Evolutionary conservation across 2,888 invertebrate genomes (phyloP), one percentile per base, ranked within the genome.

Genomic region (Chironomus tentans): DNA sequence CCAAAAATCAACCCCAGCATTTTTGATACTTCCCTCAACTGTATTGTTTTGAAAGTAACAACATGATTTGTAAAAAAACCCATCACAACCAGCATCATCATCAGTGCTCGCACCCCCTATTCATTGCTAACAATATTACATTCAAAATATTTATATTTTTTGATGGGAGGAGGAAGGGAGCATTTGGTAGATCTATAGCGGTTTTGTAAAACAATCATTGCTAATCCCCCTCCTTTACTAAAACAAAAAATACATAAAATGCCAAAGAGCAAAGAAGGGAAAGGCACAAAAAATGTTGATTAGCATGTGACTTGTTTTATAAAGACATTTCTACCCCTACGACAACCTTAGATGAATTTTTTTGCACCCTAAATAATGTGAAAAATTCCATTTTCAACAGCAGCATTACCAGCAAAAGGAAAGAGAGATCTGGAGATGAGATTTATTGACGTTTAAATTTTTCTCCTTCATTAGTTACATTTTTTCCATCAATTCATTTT

Each of bases 361-460:
- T 38, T 10, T 38, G 38, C 38, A 38, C 38, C 21, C 65, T 15
- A 38, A 72, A 28, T 61, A 21, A 65, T 62, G 18, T 48, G 47
- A n/a, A 24, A 68, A 74, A 68, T 65, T 5, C 47, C 38, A 50
- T 47, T 74, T 68, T 68, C 22, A 48, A 3, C 46, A 15, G 22
- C 28, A 56, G 56, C 38, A 38, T 22, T 13, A 13, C 74, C 47
- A 24, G 13, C 10, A n/a, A 47, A 72, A 61, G 7, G 28, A 24
- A 56, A 50, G 5, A 10, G 10, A 22, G 62, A 72, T n/a, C 69
- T 38, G 69, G 15, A 69, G 15, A 69, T 69, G 50, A 74, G 74
- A 74, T 74, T 74, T 74, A 74, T 74, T 68, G 74, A 65, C 47
- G 15, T 65, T 68, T 46, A 68, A 74, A 74, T 48, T 68, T n/a